Evolutionary conservation across 2,113 vertebrate genomes (phyloP).

Genomic region (Hyperopisus bebe): DNA sequence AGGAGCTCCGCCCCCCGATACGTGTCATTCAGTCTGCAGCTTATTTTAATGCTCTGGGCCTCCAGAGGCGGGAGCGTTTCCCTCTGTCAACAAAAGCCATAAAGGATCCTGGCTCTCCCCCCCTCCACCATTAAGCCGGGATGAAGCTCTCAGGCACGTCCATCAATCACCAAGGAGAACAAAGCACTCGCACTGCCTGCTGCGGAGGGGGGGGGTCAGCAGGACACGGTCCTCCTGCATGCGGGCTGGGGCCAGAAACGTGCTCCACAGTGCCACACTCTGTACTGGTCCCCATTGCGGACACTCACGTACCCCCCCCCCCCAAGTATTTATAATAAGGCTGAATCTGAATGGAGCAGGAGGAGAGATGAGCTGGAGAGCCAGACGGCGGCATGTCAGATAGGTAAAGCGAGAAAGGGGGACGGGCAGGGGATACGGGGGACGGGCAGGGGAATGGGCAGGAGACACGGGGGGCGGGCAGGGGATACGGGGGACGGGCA

Average conservation of each 20-base stretch:
- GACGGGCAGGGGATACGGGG: not conserved
- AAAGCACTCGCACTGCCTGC: not conserved
- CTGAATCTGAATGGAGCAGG: not conserved
- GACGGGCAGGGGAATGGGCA: not conserved
- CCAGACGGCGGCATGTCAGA: not conserved
- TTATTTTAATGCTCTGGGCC: not conserved
- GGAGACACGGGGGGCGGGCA: not conserved
- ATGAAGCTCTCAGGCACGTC: not conserved
- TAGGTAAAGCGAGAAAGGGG: not conserved
- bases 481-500: too few species aligned
- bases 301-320: not conserved
- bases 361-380: not conserved
- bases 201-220: not conserved
- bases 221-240: not conserved
- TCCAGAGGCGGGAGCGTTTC: not conserved
- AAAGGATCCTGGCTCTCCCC: not conserved
- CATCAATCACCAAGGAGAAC: not conserved
- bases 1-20: not conserved
- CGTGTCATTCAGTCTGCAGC: not conserved
- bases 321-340: not conserved
- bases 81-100: slow-evolving; percentile 1
- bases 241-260: not conserved
- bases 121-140: not conserved
- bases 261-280: not conserved
- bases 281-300: not conserved